Base-by-base conservation (phyloP, 1,140 invertebrate genomes). In the Scaptomyza graminum region DNA sequence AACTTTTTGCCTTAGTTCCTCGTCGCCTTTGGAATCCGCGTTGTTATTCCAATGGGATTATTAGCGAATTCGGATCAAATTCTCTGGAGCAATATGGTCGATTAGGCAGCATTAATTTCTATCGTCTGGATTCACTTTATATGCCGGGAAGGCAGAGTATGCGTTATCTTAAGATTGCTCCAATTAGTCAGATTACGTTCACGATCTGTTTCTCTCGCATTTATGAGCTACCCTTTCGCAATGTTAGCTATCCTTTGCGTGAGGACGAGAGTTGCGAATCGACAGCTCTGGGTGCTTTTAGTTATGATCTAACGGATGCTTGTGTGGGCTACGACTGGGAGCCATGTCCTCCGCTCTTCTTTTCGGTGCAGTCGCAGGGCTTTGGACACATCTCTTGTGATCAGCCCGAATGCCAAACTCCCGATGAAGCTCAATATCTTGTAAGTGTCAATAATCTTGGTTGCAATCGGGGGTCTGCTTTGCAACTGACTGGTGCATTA, bases 71-170 rank as follows among this genome's bases (percentile, higher is more conserved):
- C 68, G 92, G 87, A 31, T 73, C 76, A 60, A 79, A 91, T 55
- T 67, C 91, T 50, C 9, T 93, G 69, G 43, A 84, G 28, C 76
- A 93, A 90, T 94, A 92, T 52, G 92, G 95, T 8, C 93, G 94
- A 73, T 93, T 95, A 16, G 92, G 92, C 39, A 94, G 92, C 25
- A 92, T 93, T 1, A 94, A 94, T 79, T 95, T 93, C 76, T 95
- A 95, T 76, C 92, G 93, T 54, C 89, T 96, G 37, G 93, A 94
- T 78, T 93, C 95, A 0, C 95, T 95, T 78, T 96, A 96, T 76
- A 95, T 95, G 79, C 94, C 92, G 43, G 83, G 52, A 5, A 90
- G 92, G 13, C 92, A 92, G 28, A 92, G 92, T 44, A 90, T 92
- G 67, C 92, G 94, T 18, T 92, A 80, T 65, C 66, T 94, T 8